A percentile compares a stretch with the other conserved stretches of the same genome.
These are phyloP conservation scores for Lichenostomus cassidix DNA, from an alignment of 2,113 vertebrate genomes.

Conservation along the genomic window DNA sequence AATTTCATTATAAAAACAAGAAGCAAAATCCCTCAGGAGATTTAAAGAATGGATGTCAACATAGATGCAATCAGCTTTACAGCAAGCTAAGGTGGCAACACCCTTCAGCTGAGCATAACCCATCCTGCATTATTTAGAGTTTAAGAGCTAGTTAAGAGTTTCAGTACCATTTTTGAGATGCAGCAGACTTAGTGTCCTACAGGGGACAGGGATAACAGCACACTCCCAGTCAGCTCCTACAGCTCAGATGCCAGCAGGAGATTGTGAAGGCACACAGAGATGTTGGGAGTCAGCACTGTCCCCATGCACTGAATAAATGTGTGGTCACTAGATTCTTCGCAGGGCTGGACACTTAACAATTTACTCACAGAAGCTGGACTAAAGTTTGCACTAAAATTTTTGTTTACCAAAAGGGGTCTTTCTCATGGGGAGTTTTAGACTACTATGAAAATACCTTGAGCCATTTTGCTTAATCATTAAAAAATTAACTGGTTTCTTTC, in stretches of 20 bases:
- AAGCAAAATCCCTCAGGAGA: neutral
- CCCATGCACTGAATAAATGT: accelerated
- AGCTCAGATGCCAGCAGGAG: neutral
- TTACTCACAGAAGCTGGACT: neutral
- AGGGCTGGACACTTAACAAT: neutral
- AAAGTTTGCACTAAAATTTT: neutral
- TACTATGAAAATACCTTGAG: neutral
- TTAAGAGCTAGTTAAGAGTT: neutral
- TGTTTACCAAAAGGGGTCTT: neutral
- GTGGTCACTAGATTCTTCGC: neutral
- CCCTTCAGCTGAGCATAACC: neutral
- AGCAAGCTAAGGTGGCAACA: neutral
- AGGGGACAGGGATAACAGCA: neutral
- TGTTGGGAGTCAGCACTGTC: neutral
- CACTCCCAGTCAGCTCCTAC: neutral
- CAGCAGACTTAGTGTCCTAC: neutral
- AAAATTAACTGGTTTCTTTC: neutral
- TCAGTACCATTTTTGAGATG: neutral
- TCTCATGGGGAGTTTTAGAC: neutral
- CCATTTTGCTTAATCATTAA: neutral
- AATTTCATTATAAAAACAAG: neutral
- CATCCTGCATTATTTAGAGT: neutral
- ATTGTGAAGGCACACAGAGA: neutral
- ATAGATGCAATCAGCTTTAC: neutral
- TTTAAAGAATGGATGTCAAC: neutral